These are phyloP conservation scores for Gallinago stenura DNA, from an alignment of 2,797 vertebrate species.

Conservation along the genomic window DNA sequence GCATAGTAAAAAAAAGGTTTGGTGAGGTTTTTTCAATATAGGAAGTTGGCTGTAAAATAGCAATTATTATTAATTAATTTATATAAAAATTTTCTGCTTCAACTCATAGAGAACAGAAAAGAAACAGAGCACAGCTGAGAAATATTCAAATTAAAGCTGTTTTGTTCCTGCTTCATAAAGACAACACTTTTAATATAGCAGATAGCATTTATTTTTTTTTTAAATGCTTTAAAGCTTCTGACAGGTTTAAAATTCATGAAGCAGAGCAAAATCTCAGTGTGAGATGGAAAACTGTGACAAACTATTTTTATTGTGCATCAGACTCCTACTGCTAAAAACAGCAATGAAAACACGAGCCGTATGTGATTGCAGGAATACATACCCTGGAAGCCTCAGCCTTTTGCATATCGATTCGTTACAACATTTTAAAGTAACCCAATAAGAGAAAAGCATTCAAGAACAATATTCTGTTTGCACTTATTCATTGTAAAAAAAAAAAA, in stretches of 20 bases:
- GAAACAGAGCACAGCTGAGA: background rate
- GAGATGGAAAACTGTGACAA: background rate
- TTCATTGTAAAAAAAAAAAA: background rate
- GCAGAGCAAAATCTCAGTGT: constrained; percentile 7
- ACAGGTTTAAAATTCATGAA: constrained; percentile 33
- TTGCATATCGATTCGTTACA: background rate
- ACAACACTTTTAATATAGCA: background rate
- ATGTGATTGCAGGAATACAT: background rate
- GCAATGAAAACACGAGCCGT: background rate
- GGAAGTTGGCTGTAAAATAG: background rate
- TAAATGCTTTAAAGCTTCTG: constrained; percentile 1
- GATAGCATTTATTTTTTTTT: background rate
- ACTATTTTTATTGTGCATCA: background rate
- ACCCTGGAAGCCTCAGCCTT: background rate
- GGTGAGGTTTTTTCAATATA: background rate
- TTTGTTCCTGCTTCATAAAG: background rate
- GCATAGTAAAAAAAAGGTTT: too few species aligned
- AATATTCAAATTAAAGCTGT: background rate
- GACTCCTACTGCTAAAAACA: background rate
- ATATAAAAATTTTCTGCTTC: background rate
- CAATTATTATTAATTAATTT: background rate
- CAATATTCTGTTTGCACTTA: background rate
- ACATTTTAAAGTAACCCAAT: background rate
- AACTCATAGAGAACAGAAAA: background rate
- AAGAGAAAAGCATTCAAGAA: background rate